Percentiles rank a stretch among this genome's conserved stretches.
Evolutionary conservation across 2,113 vertebrate species (phyloP).

Genomic region (Pipa parva): DNA sequence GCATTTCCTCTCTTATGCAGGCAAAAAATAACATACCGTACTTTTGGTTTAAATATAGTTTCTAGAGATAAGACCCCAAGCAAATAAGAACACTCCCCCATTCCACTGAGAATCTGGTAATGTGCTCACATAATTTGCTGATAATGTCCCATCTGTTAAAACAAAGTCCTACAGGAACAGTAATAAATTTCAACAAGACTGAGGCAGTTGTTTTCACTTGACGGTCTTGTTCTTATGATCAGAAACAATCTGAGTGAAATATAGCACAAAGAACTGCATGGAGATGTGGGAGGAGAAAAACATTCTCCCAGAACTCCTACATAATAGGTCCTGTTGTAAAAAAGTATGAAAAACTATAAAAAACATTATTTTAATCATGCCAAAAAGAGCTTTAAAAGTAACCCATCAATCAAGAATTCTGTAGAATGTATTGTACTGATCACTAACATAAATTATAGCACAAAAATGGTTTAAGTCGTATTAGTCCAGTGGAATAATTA

Average conservation of each 20-base stretch:
- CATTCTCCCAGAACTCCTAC: slow-evolving; percentile 1
- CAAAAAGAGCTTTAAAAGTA: background rate
- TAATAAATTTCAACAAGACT: slow-evolving; percentile 67
- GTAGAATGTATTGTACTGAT: too few relatives aligned
- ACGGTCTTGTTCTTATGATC: slow-evolving; percentile 54
- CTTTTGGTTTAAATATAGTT: slow-evolving; percentile 58
- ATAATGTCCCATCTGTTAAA: slow-evolving; percentile 79
- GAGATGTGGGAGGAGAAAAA: slow-evolving; percentile 31
- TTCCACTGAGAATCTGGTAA: slow-evolving; percentile 66
- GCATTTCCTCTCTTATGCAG: slow-evolving; percentile 7
- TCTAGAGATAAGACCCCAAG: slow-evolving; percentile 66
- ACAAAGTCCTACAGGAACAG: slow-evolving; percentile 60
- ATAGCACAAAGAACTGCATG: slow-evolving; percentile 57
- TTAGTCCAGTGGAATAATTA: too few relatives aligned
- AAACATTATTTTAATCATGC: background rate
- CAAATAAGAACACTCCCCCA: slow-evolving; percentile 61
- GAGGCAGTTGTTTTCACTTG: slow-evolving; percentile 62
- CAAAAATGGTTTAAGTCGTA: too few relatives aligned
- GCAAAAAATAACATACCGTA: slow-evolving; percentile 50
- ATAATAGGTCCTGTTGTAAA: background rate
- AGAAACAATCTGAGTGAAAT: slow-evolving; percentile 61
- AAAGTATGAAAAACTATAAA: background rate
- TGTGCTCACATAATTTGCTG: slow-evolving; percentile 68
- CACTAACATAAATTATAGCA: too few relatives aligned
- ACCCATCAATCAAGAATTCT: too few relatives aligned